A percentile compares a stretch with the other conserved stretches of the same genome.
Evolutionary conservation across 2,797 vertebrate species (phyloP).

Genomic region (Myotis pilosus): DNA sequence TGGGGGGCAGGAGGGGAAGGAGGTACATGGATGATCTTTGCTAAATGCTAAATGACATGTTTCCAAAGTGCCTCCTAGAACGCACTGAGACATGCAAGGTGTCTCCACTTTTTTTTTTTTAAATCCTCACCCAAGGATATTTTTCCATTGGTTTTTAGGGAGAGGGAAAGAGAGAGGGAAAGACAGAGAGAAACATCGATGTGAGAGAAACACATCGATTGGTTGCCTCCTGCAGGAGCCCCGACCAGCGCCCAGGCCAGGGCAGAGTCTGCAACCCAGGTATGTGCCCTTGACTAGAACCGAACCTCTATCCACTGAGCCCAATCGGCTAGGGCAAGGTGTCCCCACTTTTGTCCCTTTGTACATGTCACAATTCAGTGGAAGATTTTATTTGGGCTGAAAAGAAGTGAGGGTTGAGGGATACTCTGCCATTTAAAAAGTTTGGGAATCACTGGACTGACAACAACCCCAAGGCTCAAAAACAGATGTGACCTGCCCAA

Average conservation of each 20-base stretch:
- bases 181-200: background rate
- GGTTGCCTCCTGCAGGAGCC: too few species aligned
- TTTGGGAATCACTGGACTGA: background rate
- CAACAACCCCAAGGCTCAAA: background rate
- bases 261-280: too few species aligned
- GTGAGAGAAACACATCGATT: too few species aligned
- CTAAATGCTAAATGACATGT: background rate
- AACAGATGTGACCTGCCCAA: background rate
- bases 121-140: too few species aligned
- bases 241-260: too few species aligned
- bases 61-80: background rate
- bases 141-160: too few species aligned
- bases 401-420: background rate
- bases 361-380: background rate
- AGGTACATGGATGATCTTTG: background rate
- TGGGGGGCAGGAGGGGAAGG: rapidly evolving
- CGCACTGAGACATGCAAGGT: background rate
- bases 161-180: too few species aligned
- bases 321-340: background rate
- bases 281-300: too few species aligned
- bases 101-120: background rate
- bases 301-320: too few species aligned
- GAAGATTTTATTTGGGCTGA: background rate
- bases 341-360: background rate
- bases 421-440: background rate